These are phyloP conservation scores for Lycocerus yunnanus DNA, from an alignment of 2,888 invertebrate genomes.

Conservation along the genomic window DNA sequence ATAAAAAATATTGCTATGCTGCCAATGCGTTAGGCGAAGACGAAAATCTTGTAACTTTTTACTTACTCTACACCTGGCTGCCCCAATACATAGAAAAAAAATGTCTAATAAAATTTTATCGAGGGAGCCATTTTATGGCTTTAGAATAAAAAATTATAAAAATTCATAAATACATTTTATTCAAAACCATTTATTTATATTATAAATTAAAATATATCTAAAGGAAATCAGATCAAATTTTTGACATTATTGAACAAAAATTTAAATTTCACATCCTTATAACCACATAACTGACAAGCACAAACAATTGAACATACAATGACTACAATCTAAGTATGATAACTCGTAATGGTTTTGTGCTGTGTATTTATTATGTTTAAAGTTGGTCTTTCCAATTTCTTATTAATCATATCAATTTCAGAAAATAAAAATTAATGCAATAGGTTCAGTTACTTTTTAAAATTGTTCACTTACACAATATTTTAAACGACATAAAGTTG, in stretches of 20 bases:
- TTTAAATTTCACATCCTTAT: conserved; percentile 27
- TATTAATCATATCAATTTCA: conserved; percentile 5
- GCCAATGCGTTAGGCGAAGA: no score
- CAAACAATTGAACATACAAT: conserved; percentile 34
- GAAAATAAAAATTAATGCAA: neutral
- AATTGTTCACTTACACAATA: neutral
- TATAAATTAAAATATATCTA: conserved; percentile 34
- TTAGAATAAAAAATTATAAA: neutral
- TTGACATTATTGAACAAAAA: conserved; percentile 37
- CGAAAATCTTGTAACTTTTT: no score
- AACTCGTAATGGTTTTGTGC: conserved; percentile 32
- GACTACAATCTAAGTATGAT: conserved; percentile 35
- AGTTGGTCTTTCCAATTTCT: conserved; percentile 26
- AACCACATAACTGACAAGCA: conserved; percentile 33
- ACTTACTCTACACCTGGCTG: no score
- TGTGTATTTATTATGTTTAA: conserved; percentile 19
- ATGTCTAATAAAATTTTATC: no score
- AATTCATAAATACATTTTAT: conserved; percentile 34
- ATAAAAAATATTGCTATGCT: no score
- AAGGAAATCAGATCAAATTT: conserved; percentile 32
- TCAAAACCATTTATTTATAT: conserved; percentile 41
- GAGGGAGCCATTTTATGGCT: neutral
- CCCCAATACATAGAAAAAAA: no score
- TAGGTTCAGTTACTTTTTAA: neutral
- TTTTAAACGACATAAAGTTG: conserved; percentile 7